Percentiles rank a stretch among this genome's conserved stretches.
These are phyloP conservation scores for Valencia hispanica DNA, from an alignment of 2,797 vertebrate species.

Conservation along the genomic window DNA sequence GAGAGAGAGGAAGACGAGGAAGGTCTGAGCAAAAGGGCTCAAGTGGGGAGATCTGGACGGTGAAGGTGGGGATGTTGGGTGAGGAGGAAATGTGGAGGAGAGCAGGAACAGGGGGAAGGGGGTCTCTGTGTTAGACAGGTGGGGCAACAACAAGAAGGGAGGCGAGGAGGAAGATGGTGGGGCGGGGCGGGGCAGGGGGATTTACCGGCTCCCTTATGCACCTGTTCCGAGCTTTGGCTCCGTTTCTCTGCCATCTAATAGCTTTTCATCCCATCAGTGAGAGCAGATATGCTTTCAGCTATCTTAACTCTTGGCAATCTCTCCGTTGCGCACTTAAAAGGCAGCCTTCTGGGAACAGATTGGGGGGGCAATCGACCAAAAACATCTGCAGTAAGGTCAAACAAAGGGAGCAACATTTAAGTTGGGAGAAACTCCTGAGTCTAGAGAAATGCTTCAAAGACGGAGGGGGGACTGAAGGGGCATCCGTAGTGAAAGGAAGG, in stretches of 20 bases:
- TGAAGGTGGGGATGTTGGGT: not conserved
- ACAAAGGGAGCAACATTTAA: constrained; percentile 35
- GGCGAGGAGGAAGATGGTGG: not conserved
- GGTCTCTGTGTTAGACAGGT: constrained; percentile 11
- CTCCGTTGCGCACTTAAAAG: constrained; percentile 65
- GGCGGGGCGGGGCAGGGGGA: constrained; percentile 6
- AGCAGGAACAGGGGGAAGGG: not conserved
- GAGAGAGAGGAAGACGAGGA: constrained; percentile 14
- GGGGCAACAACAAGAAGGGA: not conserved
- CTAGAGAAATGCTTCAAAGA: constrained; percentile 35
- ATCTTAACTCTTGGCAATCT: constrained; percentile 58
- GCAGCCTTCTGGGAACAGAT: constrained; percentile 36
- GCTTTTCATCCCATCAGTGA: constrained; percentile 57
- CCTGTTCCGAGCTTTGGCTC: constrained; percentile 44
- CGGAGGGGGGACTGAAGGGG: not conserved
- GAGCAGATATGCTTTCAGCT: constrained; percentile 59
- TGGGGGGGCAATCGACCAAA: constrained; percentile 23
- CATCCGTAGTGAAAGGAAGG: constrained; percentile 1
- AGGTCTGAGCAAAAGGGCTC: constrained; percentile 48
- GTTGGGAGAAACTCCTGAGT: constrained; percentile 31
- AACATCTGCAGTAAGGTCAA: constrained; percentile 49
- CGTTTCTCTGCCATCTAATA: constrained; percentile 46
- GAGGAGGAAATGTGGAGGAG: constrained; percentile 8
- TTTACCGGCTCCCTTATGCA: constrained; percentile 1
- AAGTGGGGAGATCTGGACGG: constrained; percentile 6